phyloP scores from a whole-genome alignment of 2,888 invertebrate genomes.

The Parnassius apollo region DNA sequence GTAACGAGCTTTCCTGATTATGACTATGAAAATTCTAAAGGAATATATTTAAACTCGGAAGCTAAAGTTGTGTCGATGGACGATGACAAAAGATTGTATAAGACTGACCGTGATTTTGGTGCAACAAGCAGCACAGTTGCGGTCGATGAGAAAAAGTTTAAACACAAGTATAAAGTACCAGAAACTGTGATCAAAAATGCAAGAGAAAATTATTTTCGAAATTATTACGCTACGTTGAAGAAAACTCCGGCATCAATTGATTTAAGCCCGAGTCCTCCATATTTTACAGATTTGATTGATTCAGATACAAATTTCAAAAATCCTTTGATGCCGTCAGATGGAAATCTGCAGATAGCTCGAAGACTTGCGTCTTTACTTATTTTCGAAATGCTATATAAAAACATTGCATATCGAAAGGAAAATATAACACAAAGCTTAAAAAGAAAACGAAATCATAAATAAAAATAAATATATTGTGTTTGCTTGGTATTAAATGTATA shows the following conservation, averaged over 20 bases:
- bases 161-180: constrained; percentile 41
- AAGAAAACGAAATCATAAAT: constrained; percentile 17
- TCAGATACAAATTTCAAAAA: constrained; percentile 11
- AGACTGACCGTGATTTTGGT: neutral
- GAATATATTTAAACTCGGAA: constrained; percentile 23
- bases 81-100: constrained; percentile 31
- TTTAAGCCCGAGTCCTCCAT: neutral
- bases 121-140: constrained; percentile 33
- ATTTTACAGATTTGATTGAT: constrained; percentile 15
- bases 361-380: constrained; percentile 43
- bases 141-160: constrained; percentile 40
- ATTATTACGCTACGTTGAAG: constrained; percentile 44
- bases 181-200: constrained; percentile 51
- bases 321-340: constrained; percentile 28
- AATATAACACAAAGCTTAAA: constrained; percentile 7
- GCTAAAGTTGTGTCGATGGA: constrained; percentile 30
- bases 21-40: constrained; percentile 38
- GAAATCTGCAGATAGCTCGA: constrained; percentile 50
- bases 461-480: constrained; percentile 1
- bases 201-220: constrained; percentile 60
- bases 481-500: neutral
- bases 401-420: neutral
- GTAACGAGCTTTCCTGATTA: constrained; percentile 57
- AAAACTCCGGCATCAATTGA: constrained; percentile 28
- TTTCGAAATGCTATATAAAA: constrained; percentile 13